phyloP scores from a whole-genome alignment of 2,888 invertebrate genomes.

The Sphecodes monilicornis region DNA sequence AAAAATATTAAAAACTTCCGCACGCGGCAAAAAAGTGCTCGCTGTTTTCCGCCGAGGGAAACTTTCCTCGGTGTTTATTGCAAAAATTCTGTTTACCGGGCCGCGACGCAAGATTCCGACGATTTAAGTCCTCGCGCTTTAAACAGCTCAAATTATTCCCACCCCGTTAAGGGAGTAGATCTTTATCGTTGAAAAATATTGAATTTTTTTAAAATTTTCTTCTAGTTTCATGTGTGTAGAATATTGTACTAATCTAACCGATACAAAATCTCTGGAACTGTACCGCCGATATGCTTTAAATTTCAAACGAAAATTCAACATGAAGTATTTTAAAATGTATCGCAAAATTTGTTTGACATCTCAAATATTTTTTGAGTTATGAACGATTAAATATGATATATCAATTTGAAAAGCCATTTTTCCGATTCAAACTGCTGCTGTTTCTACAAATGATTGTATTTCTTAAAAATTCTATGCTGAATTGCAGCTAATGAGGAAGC shows the following conservation, averaged over 20 bases:
- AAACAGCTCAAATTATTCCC: not conserved
- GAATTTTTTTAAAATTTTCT: not conserved
- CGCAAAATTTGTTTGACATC: not conserved
- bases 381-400: no score
- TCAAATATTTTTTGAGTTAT: not conserved
- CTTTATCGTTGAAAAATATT: not conserved
- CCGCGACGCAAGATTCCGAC: not conserved
- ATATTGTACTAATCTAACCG: no score
- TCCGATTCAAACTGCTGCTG: no score
- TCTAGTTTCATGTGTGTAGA: no score
- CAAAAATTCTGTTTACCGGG: not conserved
- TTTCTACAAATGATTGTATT: no score
- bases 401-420: no score
- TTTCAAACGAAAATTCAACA: not conserved
- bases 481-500: no score
- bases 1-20: conserved; percentile 32
- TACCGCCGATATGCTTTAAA: not conserved
- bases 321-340: not conserved
- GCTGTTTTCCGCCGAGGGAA: not conserved
- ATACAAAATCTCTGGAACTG: no score
- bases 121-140: not conserved
- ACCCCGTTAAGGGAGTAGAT: not conserved
- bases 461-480: no score
- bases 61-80: conserved; percentile 2
- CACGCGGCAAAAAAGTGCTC: not conserved